These are phyloP conservation scores for Porites australiensis DNA, from an alignment of 64 coral and sea anemone genomes.

Conservation along the genomic window DNA sequence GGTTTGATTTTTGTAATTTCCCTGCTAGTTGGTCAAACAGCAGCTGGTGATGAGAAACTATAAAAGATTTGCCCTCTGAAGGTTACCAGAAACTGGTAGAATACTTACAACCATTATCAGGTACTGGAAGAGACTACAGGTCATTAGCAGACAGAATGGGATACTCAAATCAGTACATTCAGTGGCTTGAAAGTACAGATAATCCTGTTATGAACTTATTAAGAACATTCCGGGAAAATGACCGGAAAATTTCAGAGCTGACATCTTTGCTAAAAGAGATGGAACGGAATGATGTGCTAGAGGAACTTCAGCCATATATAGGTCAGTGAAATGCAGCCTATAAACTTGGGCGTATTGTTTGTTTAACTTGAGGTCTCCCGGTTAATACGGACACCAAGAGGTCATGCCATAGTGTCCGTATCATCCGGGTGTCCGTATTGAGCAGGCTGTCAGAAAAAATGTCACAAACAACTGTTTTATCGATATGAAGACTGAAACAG, in stretches of 20 bases:
- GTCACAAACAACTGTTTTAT: too few species aligned
- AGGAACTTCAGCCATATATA: conserved; percentile 61
- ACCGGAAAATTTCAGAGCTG: conserved; percentile 40
- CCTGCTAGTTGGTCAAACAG: too few species aligned
- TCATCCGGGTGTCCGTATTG: too few species aligned
- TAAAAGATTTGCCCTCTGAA: conserved; percentile 62
- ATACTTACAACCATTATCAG: conserved; percentile 29
- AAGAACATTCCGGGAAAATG: not conserved
- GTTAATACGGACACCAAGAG: too few species aligned
- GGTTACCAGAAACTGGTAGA: conserved; percentile 28
- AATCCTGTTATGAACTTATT: conserved; percentile 67
- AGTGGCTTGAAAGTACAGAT: not conserved
- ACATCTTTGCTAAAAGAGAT: conserved; percentile 53
- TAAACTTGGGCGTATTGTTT: not conserved
- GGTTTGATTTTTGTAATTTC: too few species aligned
- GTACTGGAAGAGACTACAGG: conserved; percentile 57
- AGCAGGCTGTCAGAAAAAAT: too few species aligned
- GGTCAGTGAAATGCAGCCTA: conserved; percentile 20
- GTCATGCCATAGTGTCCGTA: too few species aligned
- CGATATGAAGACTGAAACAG: too few species aligned
- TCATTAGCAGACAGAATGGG: conserved; percentile 59
- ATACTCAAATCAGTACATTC: conserved; percentile 51
- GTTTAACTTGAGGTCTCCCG: too few species aligned
- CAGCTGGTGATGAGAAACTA: conserved; percentile 19
- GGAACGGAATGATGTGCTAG: conserved; percentile 49